Base-by-base conservation (phyloP, 2,888 invertebrate genomes). In the Emesis russula region DNA sequence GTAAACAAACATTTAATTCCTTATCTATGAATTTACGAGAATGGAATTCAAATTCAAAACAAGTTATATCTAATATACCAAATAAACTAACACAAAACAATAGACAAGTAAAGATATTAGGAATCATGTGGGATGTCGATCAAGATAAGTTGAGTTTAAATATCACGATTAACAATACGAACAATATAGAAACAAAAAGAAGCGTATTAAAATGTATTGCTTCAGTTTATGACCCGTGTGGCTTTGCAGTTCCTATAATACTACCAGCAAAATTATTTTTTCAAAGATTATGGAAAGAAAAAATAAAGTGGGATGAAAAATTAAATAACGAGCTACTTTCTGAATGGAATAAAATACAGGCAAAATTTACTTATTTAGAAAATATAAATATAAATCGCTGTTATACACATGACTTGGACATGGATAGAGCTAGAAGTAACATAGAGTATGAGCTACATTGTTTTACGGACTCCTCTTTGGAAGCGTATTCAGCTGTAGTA, bases 201-300 rank as follows among this genome's bases (percentile, higher is more conserved):
- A 73, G 74, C 18, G 38, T 86, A 15, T 71, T 88, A 31, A 85
- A 73, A 44, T 66, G 11, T 5, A 31, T 44, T 44, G 44, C 86
- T 7, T 63, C 53, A 2, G 13, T 86, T 13, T 90, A 83, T 66
- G 90, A 90, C 44, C 85, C 88, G 6, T 83, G 85, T 63, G 85
- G 85, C 44, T 44, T 44, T 13, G 86, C 70, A 0, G 36, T 66
- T 0, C 85, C 86, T 3, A 0, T 80, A 1, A 15, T 85, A 3
- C 25, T 90, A 36, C 53, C 87, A 11, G 66, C 79, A 15, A 87
- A 90, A 58, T 11, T 83, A 25, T 73, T 81, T 53, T 31, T 87
- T 9, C 90, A 90, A 73, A 76, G 81, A 3, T 58, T 83, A 9
- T 89, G 89, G 73, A 78, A 74, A 53, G 66, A 63, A 6, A 86